Conservation (phyloP, 2,113 vertebrate genomes). For the Penelope pileata region DNA sequence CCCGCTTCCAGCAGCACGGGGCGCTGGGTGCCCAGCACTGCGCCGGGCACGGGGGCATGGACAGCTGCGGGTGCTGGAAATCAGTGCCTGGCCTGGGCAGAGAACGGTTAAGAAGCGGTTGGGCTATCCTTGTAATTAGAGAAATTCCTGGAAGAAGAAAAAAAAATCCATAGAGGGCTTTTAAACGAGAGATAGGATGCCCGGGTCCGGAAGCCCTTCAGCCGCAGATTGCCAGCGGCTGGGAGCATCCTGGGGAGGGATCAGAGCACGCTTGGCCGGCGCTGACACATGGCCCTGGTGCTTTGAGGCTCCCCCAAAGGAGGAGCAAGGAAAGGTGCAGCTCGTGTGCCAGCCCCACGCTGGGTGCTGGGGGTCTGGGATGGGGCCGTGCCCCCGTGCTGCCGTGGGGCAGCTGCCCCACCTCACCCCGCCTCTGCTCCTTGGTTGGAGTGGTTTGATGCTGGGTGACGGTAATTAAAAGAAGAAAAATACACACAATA, state of each 20-base stretch:
- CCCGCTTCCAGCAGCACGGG: neutral
- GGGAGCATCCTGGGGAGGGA: neutral
- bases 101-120: neutral
- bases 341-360: neutral
- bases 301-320: too few species aligned
- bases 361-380: too few species aligned
- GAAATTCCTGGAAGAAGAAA: slow-evolving; percentile 13
- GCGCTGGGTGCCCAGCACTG: neutral
- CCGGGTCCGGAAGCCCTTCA: slow-evolving; percentile 15
- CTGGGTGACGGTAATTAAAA: slow-evolving; percentile 62
- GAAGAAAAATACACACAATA: slow-evolving; percentile 53
- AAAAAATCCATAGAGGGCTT: neutral
- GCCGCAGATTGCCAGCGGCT: neutral
- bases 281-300: neutral
- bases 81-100: neutral
- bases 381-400: accelerated
- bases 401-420: too few species aligned
- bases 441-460: slow-evolving; percentile 42
- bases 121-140: neutral
- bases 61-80: neutral
- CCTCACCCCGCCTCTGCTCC: slow-evolving; percentile 38
- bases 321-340: neutral
- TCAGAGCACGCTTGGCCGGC: neutral
- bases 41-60: neutral
- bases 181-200: neutral